Evolutionary conservation across 2,113 vertebrate species (phyloP).

Genomic region (Actinemys pallida): DNA sequence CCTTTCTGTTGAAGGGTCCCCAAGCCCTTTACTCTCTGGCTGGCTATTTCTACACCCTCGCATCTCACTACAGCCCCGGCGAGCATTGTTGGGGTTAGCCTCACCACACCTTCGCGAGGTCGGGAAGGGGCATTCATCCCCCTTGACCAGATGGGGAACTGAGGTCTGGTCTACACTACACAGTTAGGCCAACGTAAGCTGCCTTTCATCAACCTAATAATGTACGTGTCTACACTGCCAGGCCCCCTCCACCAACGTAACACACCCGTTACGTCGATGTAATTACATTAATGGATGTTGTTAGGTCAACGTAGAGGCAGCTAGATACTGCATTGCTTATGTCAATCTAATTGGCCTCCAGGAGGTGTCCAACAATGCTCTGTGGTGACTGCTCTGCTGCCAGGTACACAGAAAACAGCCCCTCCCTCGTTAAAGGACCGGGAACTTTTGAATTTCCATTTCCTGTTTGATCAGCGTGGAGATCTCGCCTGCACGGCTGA

Average conservation of each 20-base stretch:
- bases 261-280: background rate
- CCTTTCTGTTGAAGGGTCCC: background rate
- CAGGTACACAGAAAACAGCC: background rate
- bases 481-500: background rate
- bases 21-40: background rate
- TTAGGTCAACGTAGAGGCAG: background rate
- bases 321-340: background rate
- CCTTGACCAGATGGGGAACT: too few species aligned
- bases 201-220: background rate
- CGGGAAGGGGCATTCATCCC: too few species aligned
- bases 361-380: background rate
- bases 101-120: background rate
- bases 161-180: too few species aligned
- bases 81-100: background rate
- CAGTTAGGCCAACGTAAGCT: too few species aligned
- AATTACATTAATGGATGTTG: background rate
- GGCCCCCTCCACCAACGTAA: background rate
- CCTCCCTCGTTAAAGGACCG: background rate
- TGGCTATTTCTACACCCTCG: background rate
- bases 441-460: background rate
- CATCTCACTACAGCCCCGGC: background rate
- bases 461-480: background rate
- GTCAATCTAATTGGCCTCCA: background rate
- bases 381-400: background rate
- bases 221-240: background rate